These are phyloP conservation scores for Heliconius sara DNA, from an alignment of 2,888 invertebrate species.

Conservation along the genomic window DNA sequence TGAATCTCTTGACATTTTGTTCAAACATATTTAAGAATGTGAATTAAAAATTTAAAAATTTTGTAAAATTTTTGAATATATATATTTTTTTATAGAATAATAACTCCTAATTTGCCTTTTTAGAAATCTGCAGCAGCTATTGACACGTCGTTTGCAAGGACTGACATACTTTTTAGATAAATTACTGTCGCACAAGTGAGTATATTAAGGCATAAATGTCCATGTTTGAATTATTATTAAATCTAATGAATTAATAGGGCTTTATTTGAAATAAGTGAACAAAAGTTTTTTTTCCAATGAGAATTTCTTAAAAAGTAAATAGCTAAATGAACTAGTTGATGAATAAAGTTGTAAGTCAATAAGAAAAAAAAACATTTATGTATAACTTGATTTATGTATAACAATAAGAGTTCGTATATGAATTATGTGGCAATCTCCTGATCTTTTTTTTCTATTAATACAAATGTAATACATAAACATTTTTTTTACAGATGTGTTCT, in stretches of 20 bases:
- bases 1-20: too few relatives aligned
- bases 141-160: conserved; percentile 86
- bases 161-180: conserved; percentile 87
- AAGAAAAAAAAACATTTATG: too few relatives aligned
- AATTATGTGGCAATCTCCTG: too few relatives aligned
- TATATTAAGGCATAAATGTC: conserved; percentile 47
- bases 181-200: conserved; percentile 85
- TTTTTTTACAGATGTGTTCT: conserved; percentile 70
- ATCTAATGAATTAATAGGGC: not conserved
- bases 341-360: too few relatives aligned
- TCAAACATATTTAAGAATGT: too few relatives aligned
- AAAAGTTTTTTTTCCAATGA: not conserved
- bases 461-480: not conserved
- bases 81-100: not conserved
- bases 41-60: too few relatives aligned
- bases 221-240: not conserved
- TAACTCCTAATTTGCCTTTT: conserved; percentile 50
- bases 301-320: not conserved
- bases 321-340: too few relatives aligned
- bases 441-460: not conserved
- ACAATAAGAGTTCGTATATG: too few relatives aligned
- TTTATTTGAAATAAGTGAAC: not conserved
- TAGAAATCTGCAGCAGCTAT: conserved; percentile 78
- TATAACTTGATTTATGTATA: too few relatives aligned
- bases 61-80: too few relatives aligned